Percentiles rank a stretch among this genome's conserved stretches.
Evolutionary conservation across 1,140 invertebrate species (phyloP).

Genomic region (Bombus superbus): DNA sequence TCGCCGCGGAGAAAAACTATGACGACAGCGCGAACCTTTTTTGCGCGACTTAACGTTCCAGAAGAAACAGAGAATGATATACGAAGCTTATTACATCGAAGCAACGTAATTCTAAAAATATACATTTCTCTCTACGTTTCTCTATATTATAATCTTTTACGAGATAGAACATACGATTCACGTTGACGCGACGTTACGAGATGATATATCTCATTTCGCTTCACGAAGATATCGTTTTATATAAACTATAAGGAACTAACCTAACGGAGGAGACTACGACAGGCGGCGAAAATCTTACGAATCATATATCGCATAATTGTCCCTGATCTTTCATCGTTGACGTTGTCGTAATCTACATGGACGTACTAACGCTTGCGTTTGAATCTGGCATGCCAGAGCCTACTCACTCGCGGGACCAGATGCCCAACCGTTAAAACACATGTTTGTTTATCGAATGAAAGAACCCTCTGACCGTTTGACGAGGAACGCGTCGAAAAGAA

Average conservation of each 20-base stretch:
- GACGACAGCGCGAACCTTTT: neutral
- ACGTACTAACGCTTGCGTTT: too few relatives aligned
- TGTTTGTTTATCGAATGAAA: neutral
- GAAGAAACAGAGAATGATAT: neutral
- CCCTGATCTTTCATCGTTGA: neutral
- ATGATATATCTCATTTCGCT: too few relatives aligned
- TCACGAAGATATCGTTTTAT: too few relatives aligned
- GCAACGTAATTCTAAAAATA: neutral
- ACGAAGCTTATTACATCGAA: neutral
- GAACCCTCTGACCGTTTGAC: neutral
- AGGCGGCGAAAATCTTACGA: neutral
- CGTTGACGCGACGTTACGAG: neutral
- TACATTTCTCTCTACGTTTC: neutral
- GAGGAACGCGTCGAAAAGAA: neutral
- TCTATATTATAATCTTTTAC: neutral
- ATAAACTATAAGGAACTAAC: neutral
- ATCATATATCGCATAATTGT: neutral
- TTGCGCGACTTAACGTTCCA: neutral
- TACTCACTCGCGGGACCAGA: neutral
- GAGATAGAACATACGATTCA: neutral
- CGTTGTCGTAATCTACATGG: neutral
- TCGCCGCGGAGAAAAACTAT: neutral
- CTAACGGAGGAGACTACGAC: neutral
- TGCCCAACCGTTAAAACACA: neutral
- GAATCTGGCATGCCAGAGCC: neutral